Evolutionary conservation across 2,113 vertebrate genomes (phyloP).

Genomic region (Larimichthys polyactis): DNA sequence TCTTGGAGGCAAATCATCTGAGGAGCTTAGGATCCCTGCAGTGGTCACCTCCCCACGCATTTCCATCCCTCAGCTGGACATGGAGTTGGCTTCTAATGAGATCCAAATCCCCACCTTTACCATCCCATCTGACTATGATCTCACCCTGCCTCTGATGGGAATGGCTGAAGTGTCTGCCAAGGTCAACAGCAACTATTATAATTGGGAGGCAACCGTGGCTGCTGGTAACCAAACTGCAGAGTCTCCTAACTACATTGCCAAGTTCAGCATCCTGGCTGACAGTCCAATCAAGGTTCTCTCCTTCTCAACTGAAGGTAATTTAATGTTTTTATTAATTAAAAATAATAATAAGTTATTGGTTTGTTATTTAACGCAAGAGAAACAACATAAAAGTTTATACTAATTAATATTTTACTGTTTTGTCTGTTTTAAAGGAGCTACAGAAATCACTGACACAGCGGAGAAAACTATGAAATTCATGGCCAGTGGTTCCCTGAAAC

Average conservation of each 20-base stretch:
- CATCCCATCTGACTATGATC: slow-evolving; percentile 84
- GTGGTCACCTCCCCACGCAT: slow-evolving; percentile 82
- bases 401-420: slow-evolving; percentile 26
- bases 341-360: not conserved
- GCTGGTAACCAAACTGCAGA: slow-evolving; percentile 85
- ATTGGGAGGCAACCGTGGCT: slow-evolving; percentile 86
- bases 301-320: slow-evolving; percentile 89
- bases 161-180: slow-evolving; percentile 86
- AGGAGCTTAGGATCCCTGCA: slow-evolving; percentile 82
- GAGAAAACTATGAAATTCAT: slow-evolving; percentile 71
- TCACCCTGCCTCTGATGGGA: slow-evolving; percentile 88
- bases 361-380: slow-evolving; percentile 4
- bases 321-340: not conserved
- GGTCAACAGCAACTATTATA: slow-evolving; percentile 91
- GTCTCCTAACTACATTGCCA: slow-evolving; percentile 72
- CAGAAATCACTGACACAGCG: slow-evolving; percentile 78
- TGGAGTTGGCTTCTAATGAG: slow-evolving; percentile 81
- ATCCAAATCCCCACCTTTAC: slow-evolving; percentile 86
- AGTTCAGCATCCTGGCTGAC: slow-evolving; percentile 82
- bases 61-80: slow-evolving; percentile 80
- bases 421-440: slow-evolving; percentile 82
- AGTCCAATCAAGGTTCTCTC: slow-evolving; percentile 86
- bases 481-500: slow-evolving; percentile 83
- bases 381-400: not conserved
- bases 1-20: slow-evolving; percentile 88